Conservation (phyloP, 2,113 vertebrate genomes). For the Burhinus oedicnemus region DNA sequence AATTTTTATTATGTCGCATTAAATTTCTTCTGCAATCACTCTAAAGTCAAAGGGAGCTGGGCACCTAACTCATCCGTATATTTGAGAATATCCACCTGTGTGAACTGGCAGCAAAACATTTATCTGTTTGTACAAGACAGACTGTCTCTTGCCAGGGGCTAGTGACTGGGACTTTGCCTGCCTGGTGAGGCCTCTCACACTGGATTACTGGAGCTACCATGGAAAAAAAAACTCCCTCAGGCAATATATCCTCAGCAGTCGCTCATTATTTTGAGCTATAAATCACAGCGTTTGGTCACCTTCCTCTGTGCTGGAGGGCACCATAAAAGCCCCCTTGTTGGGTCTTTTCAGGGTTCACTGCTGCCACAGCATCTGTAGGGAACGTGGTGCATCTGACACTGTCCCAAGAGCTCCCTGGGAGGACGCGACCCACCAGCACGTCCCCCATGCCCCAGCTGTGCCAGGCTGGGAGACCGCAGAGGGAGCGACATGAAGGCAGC, state of each 20-base stretch:
- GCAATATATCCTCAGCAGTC: background rate
- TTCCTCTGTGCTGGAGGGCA: background rate
- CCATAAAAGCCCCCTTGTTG: accelerated
- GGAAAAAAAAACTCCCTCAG: background rate
- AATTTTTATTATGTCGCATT: background rate
- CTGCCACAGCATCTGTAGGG: background rate
- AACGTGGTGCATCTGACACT: background rate
- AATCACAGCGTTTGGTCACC: background rate
- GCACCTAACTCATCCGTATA: background rate
- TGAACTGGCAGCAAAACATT: background rate
- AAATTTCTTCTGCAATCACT: background rate
- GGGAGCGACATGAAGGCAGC: background rate
- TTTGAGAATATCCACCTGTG: background rate
- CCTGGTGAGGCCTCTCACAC: background rate
- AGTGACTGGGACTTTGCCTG: background rate
- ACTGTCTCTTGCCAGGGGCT: background rate
- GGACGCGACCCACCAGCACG: accelerated
- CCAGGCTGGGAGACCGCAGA: background rate
- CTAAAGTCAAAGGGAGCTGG: background rate
- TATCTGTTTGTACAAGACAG: background rate
- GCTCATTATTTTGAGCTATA: background rate
- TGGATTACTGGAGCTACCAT: background rate
- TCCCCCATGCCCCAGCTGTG: background rate
- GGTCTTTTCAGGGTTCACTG: background rate
- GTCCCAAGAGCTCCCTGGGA: background rate